phyloP scores from a whole-genome alignment of 1,140 invertebrate species.

The Trinorchestia longiramus region DNA sequence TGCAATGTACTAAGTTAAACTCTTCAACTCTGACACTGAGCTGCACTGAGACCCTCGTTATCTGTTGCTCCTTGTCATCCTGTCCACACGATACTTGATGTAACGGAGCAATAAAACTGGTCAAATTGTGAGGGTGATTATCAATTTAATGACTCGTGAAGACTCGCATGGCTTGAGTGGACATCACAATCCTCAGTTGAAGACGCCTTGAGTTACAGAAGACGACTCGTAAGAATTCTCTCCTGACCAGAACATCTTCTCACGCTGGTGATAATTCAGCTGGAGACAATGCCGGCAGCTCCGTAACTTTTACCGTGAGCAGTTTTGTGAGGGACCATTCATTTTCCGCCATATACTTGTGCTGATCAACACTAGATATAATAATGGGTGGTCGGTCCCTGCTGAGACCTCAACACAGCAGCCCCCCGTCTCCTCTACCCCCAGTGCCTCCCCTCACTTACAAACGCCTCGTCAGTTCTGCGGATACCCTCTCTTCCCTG shows the following conservation, averaged over 20 bases:
- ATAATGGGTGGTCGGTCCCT: no score
- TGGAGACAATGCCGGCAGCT: background rate
- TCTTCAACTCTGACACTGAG: background rate
- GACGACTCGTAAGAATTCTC: background rate
- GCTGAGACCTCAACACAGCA: no score
- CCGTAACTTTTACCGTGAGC: background rate
- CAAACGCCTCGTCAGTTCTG: slow-evolving; percentile 17
- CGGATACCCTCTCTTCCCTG: slow-evolving; percentile 2
- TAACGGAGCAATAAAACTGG: background rate
- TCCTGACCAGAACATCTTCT: background rate
- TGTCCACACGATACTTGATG: background rate
- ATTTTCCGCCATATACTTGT: background rate
- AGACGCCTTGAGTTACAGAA: background rate
- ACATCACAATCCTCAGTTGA: background rate
- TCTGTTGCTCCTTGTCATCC: background rate
- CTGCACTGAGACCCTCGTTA: background rate
- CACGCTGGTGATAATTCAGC: background rate
- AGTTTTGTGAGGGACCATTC: background rate
- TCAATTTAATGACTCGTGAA: background rate
- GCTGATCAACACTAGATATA: background rate
- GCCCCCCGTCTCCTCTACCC: background rate
- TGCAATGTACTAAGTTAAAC: background rate
- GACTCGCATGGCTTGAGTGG: background rate
- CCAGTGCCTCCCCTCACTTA: slow-evolving; percentile 32
- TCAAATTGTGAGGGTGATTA: background rate